These are phyloP conservation scores for Brotogeris chrysoptera DNA, from an alignment of 2,797 vertebrate genomes.

Conservation along the genomic window DNA sequence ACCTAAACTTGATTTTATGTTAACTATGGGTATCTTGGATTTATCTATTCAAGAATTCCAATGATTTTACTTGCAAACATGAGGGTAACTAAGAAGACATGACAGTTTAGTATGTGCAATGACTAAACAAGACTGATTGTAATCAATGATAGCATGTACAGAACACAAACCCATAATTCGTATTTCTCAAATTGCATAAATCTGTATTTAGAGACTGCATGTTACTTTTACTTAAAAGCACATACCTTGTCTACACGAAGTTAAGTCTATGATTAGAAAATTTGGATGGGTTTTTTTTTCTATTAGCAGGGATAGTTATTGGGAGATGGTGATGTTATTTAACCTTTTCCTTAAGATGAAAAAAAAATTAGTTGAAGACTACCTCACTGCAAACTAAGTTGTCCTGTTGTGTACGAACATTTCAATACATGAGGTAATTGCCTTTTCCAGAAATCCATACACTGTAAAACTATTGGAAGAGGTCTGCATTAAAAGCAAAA, in stretches of 20 bases:
- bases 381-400: not conserved
- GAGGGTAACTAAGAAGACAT: not conserved
- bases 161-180: not conserved
- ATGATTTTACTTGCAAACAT: constrained; percentile 10
- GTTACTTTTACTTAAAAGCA: not conserved
- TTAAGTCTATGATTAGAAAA: not conserved
- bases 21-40: not conserved
- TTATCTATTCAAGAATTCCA: constrained; percentile 6
- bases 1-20: not conserved
- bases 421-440: not conserved
- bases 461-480: not conserved
- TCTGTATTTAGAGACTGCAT: not conserved
- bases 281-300: not conserved
- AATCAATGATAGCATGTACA: not conserved
- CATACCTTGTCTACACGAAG: not conserved
- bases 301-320: not conserved
- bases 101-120: not conserved
- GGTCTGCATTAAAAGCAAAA: not conserved
- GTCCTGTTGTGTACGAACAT: not conserved
- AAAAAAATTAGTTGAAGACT: not conserved
- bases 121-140: not conserved
- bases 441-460: not conserved
- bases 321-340: not conserved
- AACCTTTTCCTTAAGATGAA: not conserved
- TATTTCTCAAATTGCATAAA: not conserved